Conservation (phyloP, 2,888 invertebrate species). For the Oxyteleia sp. region DNA sequence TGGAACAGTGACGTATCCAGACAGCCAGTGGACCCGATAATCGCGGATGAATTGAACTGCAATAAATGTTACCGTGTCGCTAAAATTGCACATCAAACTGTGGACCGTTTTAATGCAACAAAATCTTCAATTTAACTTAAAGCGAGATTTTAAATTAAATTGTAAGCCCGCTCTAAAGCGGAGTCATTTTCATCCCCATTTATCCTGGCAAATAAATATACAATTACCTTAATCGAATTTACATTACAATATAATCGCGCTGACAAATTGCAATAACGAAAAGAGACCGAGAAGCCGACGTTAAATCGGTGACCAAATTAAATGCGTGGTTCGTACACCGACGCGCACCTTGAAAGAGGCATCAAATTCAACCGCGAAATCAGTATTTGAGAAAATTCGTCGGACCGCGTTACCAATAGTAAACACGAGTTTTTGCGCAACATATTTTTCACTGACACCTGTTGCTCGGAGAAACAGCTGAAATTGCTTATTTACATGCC, state of each 20-base stretch:
- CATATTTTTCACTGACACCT: too few species aligned
- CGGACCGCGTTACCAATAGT: too few species aligned
- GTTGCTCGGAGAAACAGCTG: too few species aligned
- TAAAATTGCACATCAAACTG: slow-evolving; percentile 32
- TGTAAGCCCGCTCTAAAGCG: slow-evolving; percentile 17
- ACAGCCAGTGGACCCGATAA: slow-evolving; percentile 13
- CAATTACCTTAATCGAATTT: slow-evolving; percentile 20
- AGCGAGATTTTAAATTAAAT: slow-evolving; percentile 17
- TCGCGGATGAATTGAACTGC: slow-evolving; percentile 31
- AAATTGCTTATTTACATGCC: too few species aligned
- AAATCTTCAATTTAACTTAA: slow-evolving; percentile 39
- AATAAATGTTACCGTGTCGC: slow-evolving; percentile 42
- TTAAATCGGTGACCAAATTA: too few species aligned
- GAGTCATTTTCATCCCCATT: slow-evolving; percentile 20
- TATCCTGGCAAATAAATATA: slow-evolving; percentile 12
- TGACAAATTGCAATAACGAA: slow-evolving; percentile 27
- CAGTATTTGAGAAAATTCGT: too few species aligned
- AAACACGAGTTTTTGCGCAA: too few species aligned
- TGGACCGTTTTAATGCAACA: slow-evolving; percentile 21
- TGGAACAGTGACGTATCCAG: slow-evolving; percentile 9
- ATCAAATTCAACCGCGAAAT: too few species aligned
- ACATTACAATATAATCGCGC: slow-evolving; percentile 1
- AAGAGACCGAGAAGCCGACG: slow-evolving; percentile 59
- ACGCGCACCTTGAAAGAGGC: too few species aligned
- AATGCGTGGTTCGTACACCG: not conserved